These are phyloP conservation scores for Nycticebus coucang DNA, from an alignment of 2,113 vertebrate species.

Conservation along the genomic window DNA sequence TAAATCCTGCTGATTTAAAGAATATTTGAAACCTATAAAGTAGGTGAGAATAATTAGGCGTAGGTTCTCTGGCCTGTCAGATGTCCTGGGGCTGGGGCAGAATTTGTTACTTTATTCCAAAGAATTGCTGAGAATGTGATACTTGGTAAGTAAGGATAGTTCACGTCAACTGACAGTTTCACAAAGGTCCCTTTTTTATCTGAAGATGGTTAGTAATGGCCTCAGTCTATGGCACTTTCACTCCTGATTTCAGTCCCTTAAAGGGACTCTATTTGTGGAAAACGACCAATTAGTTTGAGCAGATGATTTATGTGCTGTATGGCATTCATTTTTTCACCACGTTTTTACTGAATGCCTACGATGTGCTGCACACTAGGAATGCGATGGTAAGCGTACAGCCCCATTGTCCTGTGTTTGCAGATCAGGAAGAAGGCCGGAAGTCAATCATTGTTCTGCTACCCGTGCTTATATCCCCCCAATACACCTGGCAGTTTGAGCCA, in stretches of 20 bases:
- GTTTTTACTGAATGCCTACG: background rate
- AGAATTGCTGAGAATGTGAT: background rate
- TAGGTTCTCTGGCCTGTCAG: background rate
- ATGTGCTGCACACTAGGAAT: background rate
- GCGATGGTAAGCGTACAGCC: background rate
- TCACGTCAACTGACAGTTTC: background rate
- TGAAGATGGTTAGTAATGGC: background rate
- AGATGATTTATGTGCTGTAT: background rate
- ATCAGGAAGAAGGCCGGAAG: background rate
- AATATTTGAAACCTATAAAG: background rate
- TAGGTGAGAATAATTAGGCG: background rate
- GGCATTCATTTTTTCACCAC: background rate
- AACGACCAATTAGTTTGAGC: background rate
- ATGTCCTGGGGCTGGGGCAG: background rate
- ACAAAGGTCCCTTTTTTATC: background rate
- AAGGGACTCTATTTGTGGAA: background rate
- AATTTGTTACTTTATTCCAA: background rate
- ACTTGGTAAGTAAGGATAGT: background rate
- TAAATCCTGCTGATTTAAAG: background rate
- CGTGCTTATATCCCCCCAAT: background rate
- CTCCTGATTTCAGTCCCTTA: background rate
- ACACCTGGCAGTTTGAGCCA: background rate
- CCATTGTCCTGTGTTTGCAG: background rate
- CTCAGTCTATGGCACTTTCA: background rate
- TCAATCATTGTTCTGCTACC: background rate